Evolutionary conservation across 2,888 invertebrate genomes (phyloP).

Genomic region (Lacanobia wlatinum): DNA sequence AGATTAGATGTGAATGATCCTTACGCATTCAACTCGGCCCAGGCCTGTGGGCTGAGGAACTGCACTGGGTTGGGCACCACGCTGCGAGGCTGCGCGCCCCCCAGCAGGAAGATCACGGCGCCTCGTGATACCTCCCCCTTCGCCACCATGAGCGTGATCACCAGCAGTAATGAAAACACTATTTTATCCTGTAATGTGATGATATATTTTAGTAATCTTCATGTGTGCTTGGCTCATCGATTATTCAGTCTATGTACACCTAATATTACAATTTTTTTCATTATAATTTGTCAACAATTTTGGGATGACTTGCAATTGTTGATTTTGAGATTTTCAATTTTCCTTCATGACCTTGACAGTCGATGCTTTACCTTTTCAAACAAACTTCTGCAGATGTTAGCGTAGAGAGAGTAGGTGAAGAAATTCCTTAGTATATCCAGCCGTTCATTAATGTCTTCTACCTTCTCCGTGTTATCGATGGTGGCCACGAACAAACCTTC

Average conservation of each 20-base stretch:
- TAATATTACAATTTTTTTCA: background rate
- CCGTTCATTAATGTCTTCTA: conserved; percentile 95
- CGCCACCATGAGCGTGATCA: conserved; percentile 93
- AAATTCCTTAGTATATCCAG: conserved; percentile 94
- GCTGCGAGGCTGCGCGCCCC: conserved; percentile 92
- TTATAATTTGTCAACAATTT: background rate
- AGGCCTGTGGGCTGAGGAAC: conserved; percentile 84
- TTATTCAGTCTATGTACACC: background rate
- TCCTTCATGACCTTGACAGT: background rate
- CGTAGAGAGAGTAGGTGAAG: conserved; percentile 97
- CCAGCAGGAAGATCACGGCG: conserved; percentile 97
- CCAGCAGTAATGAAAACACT: conserved; percentile 95
- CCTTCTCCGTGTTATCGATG: conserved; percentile 96
- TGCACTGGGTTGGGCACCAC: conserved; percentile 80
- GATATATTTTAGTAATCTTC: background rate
- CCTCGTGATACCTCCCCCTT: conserved; percentile 90
- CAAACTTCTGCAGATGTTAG: conserved; percentile 97
- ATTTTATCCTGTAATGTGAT: conserved; percentile 93
- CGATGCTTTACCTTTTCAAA: conserved; percentile 94
- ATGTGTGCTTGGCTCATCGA: background rate
- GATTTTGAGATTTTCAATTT: background rate
- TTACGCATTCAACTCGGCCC: conserved; percentile 87
- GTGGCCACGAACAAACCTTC: conserved; percentile 96
- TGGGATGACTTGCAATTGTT: background rate
- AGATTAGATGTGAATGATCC: background rate